Base-by-base conservation (phyloP, 1,140 invertebrate genomes). In the Ips nitidus region DNA sequence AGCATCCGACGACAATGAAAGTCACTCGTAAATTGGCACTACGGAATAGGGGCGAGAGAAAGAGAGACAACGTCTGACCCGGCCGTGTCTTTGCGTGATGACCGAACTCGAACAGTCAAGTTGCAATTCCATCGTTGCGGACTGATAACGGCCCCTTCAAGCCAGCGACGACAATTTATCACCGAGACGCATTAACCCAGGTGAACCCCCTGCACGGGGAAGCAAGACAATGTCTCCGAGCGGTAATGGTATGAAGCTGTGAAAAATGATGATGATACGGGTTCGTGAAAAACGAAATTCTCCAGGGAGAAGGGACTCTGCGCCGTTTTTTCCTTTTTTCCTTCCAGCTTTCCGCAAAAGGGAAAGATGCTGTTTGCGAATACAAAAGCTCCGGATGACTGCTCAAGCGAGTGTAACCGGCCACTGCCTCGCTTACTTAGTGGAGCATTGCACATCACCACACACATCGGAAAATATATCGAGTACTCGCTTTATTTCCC, bases 191-290 rank as follows among this genome's bases (percentile, higher is more conserved):
- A 79, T 79, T 79, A 79, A 79, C 78, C 78, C 78, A 80, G 78
- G 78, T 80, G 76, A 78, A 78, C 77, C 75, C 76, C 66, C 66
- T 61, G 67, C 66, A 73, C 70, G 66, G 71, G 72, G 71, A 77
- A 67, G 71, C 76, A 74, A 78, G 77, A 78, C 76, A 78, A 78
- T 78, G 77, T 77, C 76, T 75, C 70, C 71, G 73, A 77, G 73
- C 78, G 75, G 77, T 78, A 79, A 78, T 79, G 77, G 77, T 75
- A 73, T 63, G 68, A 63, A 72, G 75, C 75, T 68, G 75, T 79
- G 78, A 79, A 79, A 78, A 79, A 79, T 79, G 78, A 79, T 79
- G 78, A 79, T 79, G 78, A 78, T 76, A 77, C 73, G 77, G 75
- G 66, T 71, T 75, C 72, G 78, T 73, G 74, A 76, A 76, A 76